Evolutionary conservation across 2,888 invertebrate species (phyloP).

Genomic region (Agrilus biguttatus): DNA sequence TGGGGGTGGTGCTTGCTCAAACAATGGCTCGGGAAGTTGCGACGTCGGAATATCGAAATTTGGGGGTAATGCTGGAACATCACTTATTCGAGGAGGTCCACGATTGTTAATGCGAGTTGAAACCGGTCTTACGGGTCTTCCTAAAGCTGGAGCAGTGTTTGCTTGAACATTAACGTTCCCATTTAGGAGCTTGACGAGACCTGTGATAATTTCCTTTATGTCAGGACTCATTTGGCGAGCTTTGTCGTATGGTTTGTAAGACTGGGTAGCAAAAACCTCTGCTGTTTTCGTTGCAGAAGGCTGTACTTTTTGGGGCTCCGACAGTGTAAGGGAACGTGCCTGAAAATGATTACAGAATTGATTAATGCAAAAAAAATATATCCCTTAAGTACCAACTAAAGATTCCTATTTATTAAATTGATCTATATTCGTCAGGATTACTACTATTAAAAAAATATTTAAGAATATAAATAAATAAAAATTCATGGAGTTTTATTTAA

Average conservation of each 20-base stretch:
- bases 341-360: slow-evolving; percentile 18
- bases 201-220: slow-evolving; percentile 82
- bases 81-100: slow-evolving; percentile 75
- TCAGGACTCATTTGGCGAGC: slow-evolving; percentile 54
- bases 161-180: slow-evolving; percentile 79
- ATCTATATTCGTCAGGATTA: too few relatives aligned
- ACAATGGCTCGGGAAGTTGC: slow-evolving; percentile 31
- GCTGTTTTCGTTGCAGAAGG: slow-evolving; percentile 33
- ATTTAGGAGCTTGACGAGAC: slow-evolving; percentile 74
- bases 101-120: slow-evolving; percentile 76
- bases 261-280: slow-evolving; percentile 39
- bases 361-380: too few relatives aligned
- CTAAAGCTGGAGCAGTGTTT: slow-evolving; percentile 43
- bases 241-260: slow-evolving; percentile 24
- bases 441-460: too few relatives aligned
- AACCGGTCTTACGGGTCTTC: slow-evolving; percentile 50
- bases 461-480: too few relatives aligned
- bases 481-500: too few relatives aligned
- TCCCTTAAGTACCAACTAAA: too few relatives aligned
- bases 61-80: slow-evolving; percentile 55
- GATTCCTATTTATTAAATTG: too few relatives aligned
- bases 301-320: slow-evolving; percentile 46
- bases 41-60: slow-evolving; percentile 46
- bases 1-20: slow-evolving; percentile 34
- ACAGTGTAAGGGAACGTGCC: slow-evolving; percentile 46